Percentiles rank a stretch among this genome's conserved stretches.
phyloP scores from a whole-genome alignment of 2,888 invertebrate genomes.

The Cyclophora albipunctata region DNA sequence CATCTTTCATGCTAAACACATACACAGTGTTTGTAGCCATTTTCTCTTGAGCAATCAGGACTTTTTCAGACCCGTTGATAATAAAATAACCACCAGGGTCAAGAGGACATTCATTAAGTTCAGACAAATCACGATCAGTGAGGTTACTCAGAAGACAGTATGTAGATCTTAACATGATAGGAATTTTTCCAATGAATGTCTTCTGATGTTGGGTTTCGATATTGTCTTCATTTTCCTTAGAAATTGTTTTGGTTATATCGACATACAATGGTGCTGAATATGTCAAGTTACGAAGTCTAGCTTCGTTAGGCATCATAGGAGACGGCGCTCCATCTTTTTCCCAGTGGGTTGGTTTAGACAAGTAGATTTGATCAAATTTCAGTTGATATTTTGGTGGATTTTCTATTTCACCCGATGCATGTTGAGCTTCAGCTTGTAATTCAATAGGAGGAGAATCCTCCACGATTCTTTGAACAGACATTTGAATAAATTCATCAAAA shows the following conservation, averaged over 20 bases:
- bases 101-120: conserved; percentile 98
- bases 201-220: conserved; percentile 88
- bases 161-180: conserved; percentile 98
- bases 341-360: conserved; percentile 99
- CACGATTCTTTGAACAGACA: conserved; percentile 99
- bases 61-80: conserved; percentile 99
- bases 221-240: conserved; percentile 92
- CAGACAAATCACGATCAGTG: conserved; percentile 98
- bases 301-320: conserved; percentile 99
- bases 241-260: conserved; percentile 97
- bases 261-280: conserved; percentile 99
- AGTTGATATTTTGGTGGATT: conserved; percentile 92
- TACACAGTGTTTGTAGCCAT: conserved; percentile 99
- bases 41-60: conserved; percentile 99
- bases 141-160: conserved; percentile 96
- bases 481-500: conserved; percentile 99
- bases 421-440: conserved; percentile 97
- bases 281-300: conserved; percentile 95
- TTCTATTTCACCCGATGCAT: conserved; percentile 94
- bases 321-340: conserved; percentile 99
- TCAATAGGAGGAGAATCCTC: conserved; percentile 99
- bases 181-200: conserved; percentile 91
- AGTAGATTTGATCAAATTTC: conserved; percentile 99
- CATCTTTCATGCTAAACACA: conserved; percentile 99
- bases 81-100: conserved; percentile 99